Evolutionary conservation across 2,113 vertebrate genomes (phyloP), one percentile per base, ranked within the genome.

Genomic region (Ascaphus truei): DNA sequence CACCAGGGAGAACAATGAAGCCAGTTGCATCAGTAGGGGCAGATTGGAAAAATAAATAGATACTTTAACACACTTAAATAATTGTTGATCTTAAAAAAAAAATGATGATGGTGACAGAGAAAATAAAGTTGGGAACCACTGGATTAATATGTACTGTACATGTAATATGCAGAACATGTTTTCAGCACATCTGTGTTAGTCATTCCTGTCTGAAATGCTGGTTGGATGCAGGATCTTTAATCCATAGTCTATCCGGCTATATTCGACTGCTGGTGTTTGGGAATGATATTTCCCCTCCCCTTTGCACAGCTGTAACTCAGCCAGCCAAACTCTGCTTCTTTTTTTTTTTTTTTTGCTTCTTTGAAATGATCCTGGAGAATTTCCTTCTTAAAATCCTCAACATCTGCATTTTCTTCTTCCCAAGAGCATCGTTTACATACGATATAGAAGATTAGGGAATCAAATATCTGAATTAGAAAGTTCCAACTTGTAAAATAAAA

Each of bases 351-450:
- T 58, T 20, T 50, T 30, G 3, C 15, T 55, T 12, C 37, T 48
- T 36, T 33, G 27, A 33, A 68, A 33, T 43, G 36, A 45, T 25
- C 59, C 30, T 68, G 65, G 53, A 50, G 37, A 47, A 47, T 12
- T 27, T 27, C 7, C 39, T 50, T 36, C 12, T 50, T n/a, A n/a
- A 59, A 36, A 36, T 12, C 7, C 47, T 48, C 48, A 68, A 58
- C 65, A 68, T 48, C 65, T 68, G 53, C 41, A 48, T 9, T 47
- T 68, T 25, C 20, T n/a, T 22, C 3, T 41, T 31, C 64, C 30
- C 51, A 23, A 20, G 27, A 29, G 52, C 30, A 53, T 11, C 7
- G 20, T 15, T 9, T 2, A 15, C 45, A 27, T 15, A 53, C 15
- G 12, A 65, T 39, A 11, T 3, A 37, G 8, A 30, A 34, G 12